A percentile compares a stretch with the other conserved stretches of the same genome.
These are phyloP conservation scores for Tromatobia lineatoria DNA, from an alignment of 2,888 invertebrate genomes.

Conservation along the genomic window DNA sequence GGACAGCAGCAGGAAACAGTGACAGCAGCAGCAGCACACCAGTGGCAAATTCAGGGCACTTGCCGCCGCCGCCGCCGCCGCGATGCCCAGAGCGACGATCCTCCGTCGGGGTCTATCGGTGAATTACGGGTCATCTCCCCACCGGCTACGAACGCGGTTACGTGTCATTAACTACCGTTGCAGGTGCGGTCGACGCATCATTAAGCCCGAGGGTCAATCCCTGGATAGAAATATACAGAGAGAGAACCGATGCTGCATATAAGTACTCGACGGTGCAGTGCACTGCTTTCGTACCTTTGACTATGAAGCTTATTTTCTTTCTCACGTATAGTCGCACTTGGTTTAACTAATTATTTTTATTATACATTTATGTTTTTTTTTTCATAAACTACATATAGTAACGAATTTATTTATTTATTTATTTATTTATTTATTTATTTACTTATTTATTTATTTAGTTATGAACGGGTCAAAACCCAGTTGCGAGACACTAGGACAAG, in stretches of 20 bases:
- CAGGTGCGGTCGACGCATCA: constrained; percentile 69
- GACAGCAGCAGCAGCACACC: neutral
- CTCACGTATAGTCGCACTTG: neutral
- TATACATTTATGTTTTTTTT: too few relatives aligned
- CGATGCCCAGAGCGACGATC: constrained; percentile 35
- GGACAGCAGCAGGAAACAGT: constrained; percentile 26
- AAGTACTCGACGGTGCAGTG: constrained; percentile 32
- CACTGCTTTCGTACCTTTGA: constrained; percentile 48
- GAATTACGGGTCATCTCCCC: constrained; percentile 40
- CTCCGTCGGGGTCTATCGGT: constrained; percentile 41
- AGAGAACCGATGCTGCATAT: constrained; percentile 25
- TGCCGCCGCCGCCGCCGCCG: constrained; percentile 13
- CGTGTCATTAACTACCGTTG: constrained; percentile 67
- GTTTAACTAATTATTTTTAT: neutral
- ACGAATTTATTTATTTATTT: too few relatives aligned
- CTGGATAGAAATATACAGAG: constrained; percentile 23
- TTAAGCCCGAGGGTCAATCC: constrained; percentile 46
- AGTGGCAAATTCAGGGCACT: constrained; percentile 51
- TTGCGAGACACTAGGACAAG: too few relatives aligned
- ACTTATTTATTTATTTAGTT: too few relatives aligned
- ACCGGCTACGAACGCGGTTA: constrained; percentile 42
- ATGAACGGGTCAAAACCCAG: too few relatives aligned
- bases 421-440: too few relatives aligned
- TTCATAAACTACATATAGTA: too few relatives aligned
- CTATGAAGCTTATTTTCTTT: neutral